These are phyloP conservation scores for Enteromius argenteus DNA, from an alignment of 2,797 vertebrate genomes.

Conservation along the genomic window DNA sequence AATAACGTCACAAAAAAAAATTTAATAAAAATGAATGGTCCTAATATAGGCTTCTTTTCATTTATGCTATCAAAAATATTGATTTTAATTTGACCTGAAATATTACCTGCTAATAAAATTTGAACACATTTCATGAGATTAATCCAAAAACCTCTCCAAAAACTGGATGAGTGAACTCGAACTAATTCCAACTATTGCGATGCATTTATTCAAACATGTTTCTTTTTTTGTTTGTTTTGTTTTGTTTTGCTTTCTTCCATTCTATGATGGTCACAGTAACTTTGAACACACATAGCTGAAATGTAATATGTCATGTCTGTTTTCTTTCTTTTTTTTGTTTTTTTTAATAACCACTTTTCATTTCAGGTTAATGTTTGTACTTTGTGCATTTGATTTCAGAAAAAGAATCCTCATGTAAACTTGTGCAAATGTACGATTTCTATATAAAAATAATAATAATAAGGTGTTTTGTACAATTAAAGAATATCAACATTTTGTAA, in stretches of 20 bases:
- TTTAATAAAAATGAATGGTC: neutral
- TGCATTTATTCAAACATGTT: conserved; percentile 80
- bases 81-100: neutral
- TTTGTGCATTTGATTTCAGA: conserved; percentile 73
- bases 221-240: conserved; percentile 70
- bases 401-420: conserved; percentile 88
- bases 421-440: conserved; percentile 99
- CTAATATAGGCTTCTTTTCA: neutral
- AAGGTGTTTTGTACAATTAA: conserved; percentile 94
- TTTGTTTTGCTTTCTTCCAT: conserved; percentile 55
- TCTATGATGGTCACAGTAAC: conserved; percentile 77
- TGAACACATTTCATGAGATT: neutral
- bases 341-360: conserved; percentile 61
- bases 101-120: neutral
- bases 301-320: conserved; percentile 50
- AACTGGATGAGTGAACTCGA: neutral
- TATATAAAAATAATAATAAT: conserved; percentile 86
- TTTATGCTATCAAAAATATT: neutral
- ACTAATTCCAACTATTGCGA: conserved; percentile 59
- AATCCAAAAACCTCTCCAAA: neutral
- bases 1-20: neutral
- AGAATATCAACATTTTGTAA: conserved; percentile 90
- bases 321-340: conserved; percentile 47
- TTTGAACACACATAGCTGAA: conserved; percentile 59
- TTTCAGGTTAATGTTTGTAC: conserved; percentile 76